Conservation (phyloP, 2,797 vertebrate genomes). For the Galago senegalensis region DNA sequence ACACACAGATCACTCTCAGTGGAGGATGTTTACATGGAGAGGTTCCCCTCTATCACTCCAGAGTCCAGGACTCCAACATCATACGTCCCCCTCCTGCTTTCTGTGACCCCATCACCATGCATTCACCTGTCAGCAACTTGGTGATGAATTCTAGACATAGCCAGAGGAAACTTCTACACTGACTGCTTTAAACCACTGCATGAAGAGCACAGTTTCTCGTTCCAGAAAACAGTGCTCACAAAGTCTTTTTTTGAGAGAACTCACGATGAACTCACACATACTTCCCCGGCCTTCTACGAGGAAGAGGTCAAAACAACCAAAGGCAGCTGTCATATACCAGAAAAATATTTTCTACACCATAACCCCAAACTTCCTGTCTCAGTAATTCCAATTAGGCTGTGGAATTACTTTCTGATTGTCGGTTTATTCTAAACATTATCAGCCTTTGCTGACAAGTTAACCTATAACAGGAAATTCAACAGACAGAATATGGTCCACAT, state of each 20-base stretch:
- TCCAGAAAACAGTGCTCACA: neutral
- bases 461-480: conserved; percentile 57
- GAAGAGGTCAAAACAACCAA: conserved; percentile 27
- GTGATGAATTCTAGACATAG: neutral
- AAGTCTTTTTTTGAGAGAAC: neutral
- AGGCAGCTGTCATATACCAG: neutral
- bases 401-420: conserved; percentile 36
- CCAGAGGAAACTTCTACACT: neutral
- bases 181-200: neutral
- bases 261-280: neutral
- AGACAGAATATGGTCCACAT: conserved; percentile 17
- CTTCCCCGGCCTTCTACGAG: neutral
- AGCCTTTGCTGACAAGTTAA: conserved; percentile 58
- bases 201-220: neutral
- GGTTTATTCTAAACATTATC: conserved; percentile 66
- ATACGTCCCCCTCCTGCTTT: neutral
- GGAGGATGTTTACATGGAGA: neutral
- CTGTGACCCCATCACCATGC: neutral
- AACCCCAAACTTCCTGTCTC: conserved; percentile 45
- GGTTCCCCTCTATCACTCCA: neutral
- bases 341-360: neutral
- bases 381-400: conserved; percentile 58
- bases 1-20: neutral
- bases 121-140: neutral
- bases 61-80: neutral